These are phyloP conservation scores for Sarcophaga subvicina DNA, from an alignment of 2,888 invertebrate genomes.

Conservation along the genomic window DNA sequence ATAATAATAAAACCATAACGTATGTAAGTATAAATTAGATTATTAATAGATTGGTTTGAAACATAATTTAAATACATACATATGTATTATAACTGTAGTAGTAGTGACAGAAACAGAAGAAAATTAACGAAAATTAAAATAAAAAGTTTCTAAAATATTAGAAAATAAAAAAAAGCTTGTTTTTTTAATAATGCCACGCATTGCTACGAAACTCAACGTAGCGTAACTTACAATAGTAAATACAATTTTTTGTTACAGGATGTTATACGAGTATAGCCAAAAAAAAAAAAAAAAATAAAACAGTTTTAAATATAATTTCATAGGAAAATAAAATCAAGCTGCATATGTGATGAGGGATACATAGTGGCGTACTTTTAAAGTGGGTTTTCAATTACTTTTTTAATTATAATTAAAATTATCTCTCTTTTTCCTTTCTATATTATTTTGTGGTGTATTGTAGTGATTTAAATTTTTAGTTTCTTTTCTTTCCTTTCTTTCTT, in stretches of 20 bases:
- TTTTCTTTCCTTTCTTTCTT: constrained; percentile 34
- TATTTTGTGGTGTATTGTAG: constrained; percentile 56
- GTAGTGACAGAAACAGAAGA: background rate
- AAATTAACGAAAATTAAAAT: background rate
- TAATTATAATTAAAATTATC: constrained; percentile 40
- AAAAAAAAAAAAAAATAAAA: background rate
- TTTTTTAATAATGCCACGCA: constrained; percentile 65
- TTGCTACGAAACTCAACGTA: constrained; percentile 59
- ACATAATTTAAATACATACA: too few species aligned
- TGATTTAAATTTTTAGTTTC: constrained; percentile 38
- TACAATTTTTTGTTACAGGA: constrained; percentile 3
- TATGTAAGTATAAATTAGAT: too few species aligned
- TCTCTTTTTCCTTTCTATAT: constrained; percentile 17
- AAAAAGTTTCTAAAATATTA: constrained; percentile 15
- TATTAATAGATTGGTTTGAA: too few species aligned
- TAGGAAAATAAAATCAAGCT: constrained; percentile 51
- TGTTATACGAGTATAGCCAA: background rate
- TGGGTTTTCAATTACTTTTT: constrained; percentile 19
- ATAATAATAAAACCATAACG: too few species aligned
- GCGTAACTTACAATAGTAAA: constrained; percentile 38
- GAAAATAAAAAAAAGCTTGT: constrained; percentile 22
- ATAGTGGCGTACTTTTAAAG: constrained; percentile 48
- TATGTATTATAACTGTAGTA: too few species aligned
- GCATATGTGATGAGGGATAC: constrained; percentile 49
- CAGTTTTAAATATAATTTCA: background rate